Conservation (phyloP, 2,113 vertebrate species). For the Toxotes jaculatrix region DNA sequence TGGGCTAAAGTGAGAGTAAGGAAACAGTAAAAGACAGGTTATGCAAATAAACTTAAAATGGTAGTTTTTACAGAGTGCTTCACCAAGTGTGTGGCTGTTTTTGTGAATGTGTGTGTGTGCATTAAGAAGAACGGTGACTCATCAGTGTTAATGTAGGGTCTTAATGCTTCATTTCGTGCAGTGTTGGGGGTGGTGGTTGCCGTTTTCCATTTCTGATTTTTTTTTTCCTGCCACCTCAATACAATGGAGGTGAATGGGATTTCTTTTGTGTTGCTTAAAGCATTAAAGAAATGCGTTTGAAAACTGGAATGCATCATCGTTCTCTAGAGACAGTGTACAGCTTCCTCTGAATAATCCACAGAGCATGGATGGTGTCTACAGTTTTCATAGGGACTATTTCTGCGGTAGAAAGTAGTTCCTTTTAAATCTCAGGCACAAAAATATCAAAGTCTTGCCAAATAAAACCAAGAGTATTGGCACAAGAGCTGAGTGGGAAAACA, state of each 20-base stretch:
- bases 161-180: conserved; percentile 53
- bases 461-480: background rate
- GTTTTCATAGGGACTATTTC: background rate
- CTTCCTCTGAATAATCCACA: background rate
- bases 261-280: conserved; percentile 34
- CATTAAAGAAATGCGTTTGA: background rate
- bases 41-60: conserved; percentile 43
- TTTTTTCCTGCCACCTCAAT: background rate
- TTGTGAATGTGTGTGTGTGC: conserved; percentile 30
- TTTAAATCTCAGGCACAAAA: background rate
- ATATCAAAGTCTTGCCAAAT: background rate
- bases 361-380: background rate
- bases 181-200: conserved; percentile 18
- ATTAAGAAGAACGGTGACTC: conserved; percentile 48
- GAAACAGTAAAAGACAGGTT: conserved; percentile 1
- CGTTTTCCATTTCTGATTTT: conserved; percentile 36
- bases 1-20: conserved; percentile 29
- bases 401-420: conserved; percentile 21
- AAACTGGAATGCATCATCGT: background rate
- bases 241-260: conserved; percentile 36
- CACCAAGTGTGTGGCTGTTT: conserved; percentile 41
- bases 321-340: background rate
- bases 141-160: conserved; percentile 41
- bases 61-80: conserved; percentile 42
- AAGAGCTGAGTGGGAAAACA: background rate